A percentile compares a stretch with the other conserved stretches of the same genome.
Evolutionary conservation across 2,888 invertebrate species (phyloP).

Genomic region (Pseudococcus jackbeardsleyi): DNA sequence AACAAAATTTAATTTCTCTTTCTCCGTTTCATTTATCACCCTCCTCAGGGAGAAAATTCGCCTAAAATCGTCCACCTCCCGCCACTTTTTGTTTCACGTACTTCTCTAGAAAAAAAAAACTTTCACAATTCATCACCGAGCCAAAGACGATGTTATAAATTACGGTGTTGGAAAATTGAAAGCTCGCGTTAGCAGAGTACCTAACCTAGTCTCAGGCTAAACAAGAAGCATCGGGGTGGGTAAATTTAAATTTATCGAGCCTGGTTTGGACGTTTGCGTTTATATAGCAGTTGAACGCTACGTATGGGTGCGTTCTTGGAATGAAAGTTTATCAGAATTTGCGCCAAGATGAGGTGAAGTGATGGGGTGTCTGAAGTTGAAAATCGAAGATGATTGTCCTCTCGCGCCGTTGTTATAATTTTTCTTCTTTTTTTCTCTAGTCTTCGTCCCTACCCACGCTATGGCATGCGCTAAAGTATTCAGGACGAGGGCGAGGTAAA

Average conservation of each 20-base stretch:
- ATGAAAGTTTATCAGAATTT: neutral
- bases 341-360: neutral
- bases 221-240: neutral
- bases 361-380: neutral
- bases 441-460: neutral
- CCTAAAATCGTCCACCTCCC: neutral
- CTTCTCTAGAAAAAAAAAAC: neutral
- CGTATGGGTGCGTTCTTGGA: neutral
- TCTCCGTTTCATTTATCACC: too few relatives aligned
- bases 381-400: constrained; percentile 1
- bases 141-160: constrained; percentile 15
- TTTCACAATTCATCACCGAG: constrained; percentile 22
- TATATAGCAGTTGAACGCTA: neutral
- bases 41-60: neutral
- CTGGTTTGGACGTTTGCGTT: neutral
- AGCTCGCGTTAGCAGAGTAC: neutral
- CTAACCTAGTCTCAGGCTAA: too few relatives aligned
- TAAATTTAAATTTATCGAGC: constrained; percentile 17
- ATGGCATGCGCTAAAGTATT: too few relatives aligned
- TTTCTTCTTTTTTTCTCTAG: neutral
- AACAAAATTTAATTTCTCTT: too few relatives aligned
- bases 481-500: neutral
- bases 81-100: neutral
- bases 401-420: neutral
- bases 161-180: neutral